Evolutionary conservation across 2,888 invertebrate genomes (phyloP), one percentile per base, ranked within the genome.

Genomic region (Drosophila bunnanda): DNA sequence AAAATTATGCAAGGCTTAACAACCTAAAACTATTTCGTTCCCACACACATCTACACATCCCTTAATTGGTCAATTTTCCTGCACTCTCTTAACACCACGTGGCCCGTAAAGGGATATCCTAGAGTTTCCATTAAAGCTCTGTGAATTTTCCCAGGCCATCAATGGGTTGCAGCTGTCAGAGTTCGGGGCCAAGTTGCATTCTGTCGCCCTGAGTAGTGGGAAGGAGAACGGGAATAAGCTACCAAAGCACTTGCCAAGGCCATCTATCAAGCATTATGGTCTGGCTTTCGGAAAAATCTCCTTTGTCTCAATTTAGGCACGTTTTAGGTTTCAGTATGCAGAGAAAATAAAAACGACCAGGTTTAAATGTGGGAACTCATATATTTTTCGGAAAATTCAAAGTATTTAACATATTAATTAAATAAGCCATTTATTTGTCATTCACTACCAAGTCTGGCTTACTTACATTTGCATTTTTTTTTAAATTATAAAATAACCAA

Each of bases 1-100:
- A 70, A 82, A 77, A 72, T 77, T 65, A 80, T 69, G 71, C 61
- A 64, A 55, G 43, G 65, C 67, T 74, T 74, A 61, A 67, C 59
- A 60, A 65, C 58, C 53, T 52, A 62, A 57, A 65, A 62, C 53
- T 65, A 70, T 85, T 75, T 75, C 52, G 38, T 58, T 32, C 46
- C 55, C 22, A 20, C 22, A 50, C 20, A 43, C 39, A 32, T 12
- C 46, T 25, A 25, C 32, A 44, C 9, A 20, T 15, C 38, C 36
- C 52, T 34, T 62, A 68, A 80, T 65, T 80, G 60, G 43, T 64
- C 55, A 75, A 71, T 65, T 65, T 77, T 53, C 50, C 30, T 57
- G 55, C 22, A 54, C 46, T 38, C 25, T 55, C 9, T 41, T 13
- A 41, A 50, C 66, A 67, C 44, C 69, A 53, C 69, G 64, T 32